phyloP scores from a whole-genome alignment of 2,888 invertebrate species.

The Ethmia dodecea region DNA sequence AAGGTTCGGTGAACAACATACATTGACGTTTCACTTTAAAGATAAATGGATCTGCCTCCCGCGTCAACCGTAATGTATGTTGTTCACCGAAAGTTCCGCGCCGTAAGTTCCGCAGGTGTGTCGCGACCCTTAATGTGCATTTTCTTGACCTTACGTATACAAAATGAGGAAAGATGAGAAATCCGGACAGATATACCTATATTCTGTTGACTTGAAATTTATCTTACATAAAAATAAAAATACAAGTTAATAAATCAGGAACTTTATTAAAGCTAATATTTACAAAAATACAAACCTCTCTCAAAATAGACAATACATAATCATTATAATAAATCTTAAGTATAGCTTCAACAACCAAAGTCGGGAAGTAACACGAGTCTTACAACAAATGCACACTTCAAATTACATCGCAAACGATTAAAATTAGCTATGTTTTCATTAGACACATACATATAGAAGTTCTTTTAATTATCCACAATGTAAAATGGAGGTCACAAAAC shows the following conservation, averaged over 20 bases:
- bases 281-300: constrained; percentile 72
- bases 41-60: too few relatives aligned
- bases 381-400: background rate
- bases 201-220: too few relatives aligned
- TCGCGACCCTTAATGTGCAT: too few relatives aligned
- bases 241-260: constrained; percentile 60
- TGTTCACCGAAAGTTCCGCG: too few relatives aligned
- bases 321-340: constrained; percentile 38
- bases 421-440: background rate
- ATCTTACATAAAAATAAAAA: constrained; percentile 9
- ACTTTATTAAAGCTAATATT: constrained; percentile 72
- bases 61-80: too few relatives aligned
- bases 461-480: background rate
- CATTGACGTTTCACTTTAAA: too few relatives aligned
- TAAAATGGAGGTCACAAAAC: background rate
- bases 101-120: too few relatives aligned
- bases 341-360: constrained; percentile 49
- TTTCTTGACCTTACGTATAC: too few relatives aligned
- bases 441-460: background rate
- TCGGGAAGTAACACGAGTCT: constrained; percentile 19
- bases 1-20: too few relatives aligned
- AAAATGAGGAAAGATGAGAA: too few relatives aligned
- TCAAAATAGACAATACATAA: constrained; percentile 50
- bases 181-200: too few relatives aligned
- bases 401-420: background rate